Evolutionary conservation across 2,113 vertebrate genomes (phyloP), one percentile per base, ranked within the genome.

Genomic region (Mirza zaza): DNA sequence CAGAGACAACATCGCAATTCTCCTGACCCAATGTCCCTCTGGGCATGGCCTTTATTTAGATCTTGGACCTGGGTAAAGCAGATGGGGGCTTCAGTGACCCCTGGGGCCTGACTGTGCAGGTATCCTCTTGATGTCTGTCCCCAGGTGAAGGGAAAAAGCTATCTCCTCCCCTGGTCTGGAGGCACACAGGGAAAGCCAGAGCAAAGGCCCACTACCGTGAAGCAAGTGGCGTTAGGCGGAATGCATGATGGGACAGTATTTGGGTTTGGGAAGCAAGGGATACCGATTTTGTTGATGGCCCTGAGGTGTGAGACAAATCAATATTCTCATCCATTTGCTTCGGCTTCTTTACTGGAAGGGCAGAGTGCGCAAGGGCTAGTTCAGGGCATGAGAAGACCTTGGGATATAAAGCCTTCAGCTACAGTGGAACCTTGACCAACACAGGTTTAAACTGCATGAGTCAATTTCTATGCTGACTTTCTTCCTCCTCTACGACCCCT

Each of bases 161-260:
- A 3, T 14, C n/a, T 10, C n/a, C 32, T 79, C 5, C 20, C 11
- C 23, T 29, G 3, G 36, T 8, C 21, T 68, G 36, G 48, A 36
- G 48, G 13, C 25, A 36, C 17, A 1, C 32, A 39, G 34, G 83
- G 34, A 68, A 93, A 77, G 5, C 15, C 11, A 36, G 32, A 86
- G 18, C 21, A 77, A 76, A 67, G 1, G 15, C 29, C 10, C 7
- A 36, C 32, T 10, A n/a, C 36, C 15, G 1, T 6, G 52, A n/a
- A 36, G 3, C 8, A 4, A 9, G 8, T 27, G 27, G 17, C 11
- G 3, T 67, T 32, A 36, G 20, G 23, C 59, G 23, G 36, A 55
- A 23, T 12, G 5, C 1, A 45, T 8, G 50, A 3, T 2, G 13
- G 5, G 3, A 48, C 48, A 36, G 10, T 14, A 7, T n/a, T 68